A percentile compares a stretch with the other conserved stretches of the same genome.
phyloP scores from a whole-genome alignment of 2,888 invertebrate species.

The Coelopa pilipes region DNA sequence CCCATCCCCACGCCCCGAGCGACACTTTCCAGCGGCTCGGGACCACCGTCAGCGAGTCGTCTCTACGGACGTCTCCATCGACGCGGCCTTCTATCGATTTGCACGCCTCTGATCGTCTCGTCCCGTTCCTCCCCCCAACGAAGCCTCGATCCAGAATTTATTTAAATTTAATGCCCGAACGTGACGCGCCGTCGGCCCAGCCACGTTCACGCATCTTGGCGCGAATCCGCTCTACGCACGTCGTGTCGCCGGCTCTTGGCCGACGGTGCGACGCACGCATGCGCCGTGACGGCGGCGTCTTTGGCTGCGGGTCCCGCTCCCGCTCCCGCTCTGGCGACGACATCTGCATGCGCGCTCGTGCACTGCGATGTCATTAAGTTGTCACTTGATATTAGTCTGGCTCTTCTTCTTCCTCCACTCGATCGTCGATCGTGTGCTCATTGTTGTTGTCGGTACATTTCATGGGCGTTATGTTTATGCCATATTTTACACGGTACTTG shows the following conservation, averaged over 20 bases:
- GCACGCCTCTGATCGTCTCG: not conserved
- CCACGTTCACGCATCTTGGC: not conserved
- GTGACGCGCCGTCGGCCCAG: not conserved
- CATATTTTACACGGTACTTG: not conserved
- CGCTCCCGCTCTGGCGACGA: not conserved
- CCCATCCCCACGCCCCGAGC: not conserved
- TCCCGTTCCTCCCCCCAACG: not conserved
- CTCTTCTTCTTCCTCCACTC: too few species aligned
- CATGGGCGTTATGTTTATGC: conserved; percentile 19
- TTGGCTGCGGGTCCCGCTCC: not conserved
- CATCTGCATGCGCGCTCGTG: conserved; percentile 1
- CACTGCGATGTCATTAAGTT: conserved; percentile 16
- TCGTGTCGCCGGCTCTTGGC: not conserved
- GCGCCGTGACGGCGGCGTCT: not conserved
- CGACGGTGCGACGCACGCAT: conserved; percentile 5
- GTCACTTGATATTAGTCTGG: conserved; percentile 23
- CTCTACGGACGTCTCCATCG: too few species aligned
- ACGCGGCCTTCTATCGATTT: too few species aligned
- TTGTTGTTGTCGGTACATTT: conserved; percentile 16
- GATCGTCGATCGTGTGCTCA: not conserved
- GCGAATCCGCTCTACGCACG: conserved; percentile 1
- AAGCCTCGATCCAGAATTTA: not conserved
- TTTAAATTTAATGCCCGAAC: not conserved
- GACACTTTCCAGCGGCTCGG: not conserved
- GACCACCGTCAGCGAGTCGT: not conserved